A percentile compares a stretch with the other conserved stretches of the same genome.
Conservation (phyloP, 2,113 vertebrate genomes). For the Accipiter cooperii region DNA sequence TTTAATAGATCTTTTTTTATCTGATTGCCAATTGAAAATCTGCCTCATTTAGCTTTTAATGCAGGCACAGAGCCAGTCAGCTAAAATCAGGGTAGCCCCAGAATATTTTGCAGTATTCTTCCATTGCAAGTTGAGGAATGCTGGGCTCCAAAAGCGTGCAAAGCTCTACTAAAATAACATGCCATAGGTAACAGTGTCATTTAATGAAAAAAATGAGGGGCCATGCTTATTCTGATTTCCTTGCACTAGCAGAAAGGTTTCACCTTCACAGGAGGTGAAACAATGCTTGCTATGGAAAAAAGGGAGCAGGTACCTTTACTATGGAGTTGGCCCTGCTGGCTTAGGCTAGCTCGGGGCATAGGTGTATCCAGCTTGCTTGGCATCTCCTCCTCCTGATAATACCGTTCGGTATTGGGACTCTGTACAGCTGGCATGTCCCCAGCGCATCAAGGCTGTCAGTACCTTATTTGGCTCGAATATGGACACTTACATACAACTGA, state of each 20-base stretch:
- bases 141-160: not conserved
- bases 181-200: not conserved
- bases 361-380: not conserved
- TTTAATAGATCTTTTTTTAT: slow-evolving; percentile 24
- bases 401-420: not conserved
- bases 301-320: not conserved
- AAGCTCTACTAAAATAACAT: not conserved
- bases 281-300: not conserved
- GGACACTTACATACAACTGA: not conserved
- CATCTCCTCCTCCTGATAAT: not conserved
- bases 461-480: not conserved
- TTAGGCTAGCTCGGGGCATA: not conserved
- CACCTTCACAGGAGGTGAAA: not conserved
- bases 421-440: not conserved
- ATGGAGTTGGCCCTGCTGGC: not conserved
- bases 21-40: not conserved
- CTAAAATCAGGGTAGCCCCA: not conserved
- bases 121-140: not conserved
- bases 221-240: not conserved
- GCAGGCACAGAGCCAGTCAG: not conserved
- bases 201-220: not conserved
- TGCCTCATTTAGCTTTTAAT: not conserved
- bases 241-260: not conserved
- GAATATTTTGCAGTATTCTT: not conserved
- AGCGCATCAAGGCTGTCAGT: not conserved